Evolutionary conservation across 2,113 vertebrate genomes (phyloP).

Genomic region (Ageneiosus marmoratus): DNA sequence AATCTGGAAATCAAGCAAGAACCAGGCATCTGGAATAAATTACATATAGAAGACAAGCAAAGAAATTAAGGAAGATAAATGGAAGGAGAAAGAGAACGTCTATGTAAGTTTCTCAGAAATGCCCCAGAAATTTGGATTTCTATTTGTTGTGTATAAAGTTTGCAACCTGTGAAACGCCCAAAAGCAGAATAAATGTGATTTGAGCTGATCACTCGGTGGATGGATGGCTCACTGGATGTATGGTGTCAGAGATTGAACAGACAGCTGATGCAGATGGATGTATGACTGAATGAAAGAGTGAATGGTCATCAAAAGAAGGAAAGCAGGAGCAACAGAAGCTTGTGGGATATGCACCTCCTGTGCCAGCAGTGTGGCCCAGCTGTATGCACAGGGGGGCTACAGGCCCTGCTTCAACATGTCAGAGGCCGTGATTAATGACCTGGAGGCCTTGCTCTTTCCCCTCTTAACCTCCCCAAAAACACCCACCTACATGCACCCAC

Average conservation of each 20-base stretch:
- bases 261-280: constrained; percentile 42
- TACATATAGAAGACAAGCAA: constrained; percentile 32
- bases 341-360: constrained; percentile 63
- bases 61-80: constrained; percentile 37
- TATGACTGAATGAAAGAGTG: constrained; percentile 31
- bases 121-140: constrained; percentile 13
- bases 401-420: constrained; percentile 72
- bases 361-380: constrained; percentile 70
- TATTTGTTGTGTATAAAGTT: not conserved
- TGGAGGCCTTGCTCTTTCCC: constrained; percentile 64
- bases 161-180: not conserved
- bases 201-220: constrained; percentile 22
- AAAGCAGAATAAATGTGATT: constrained; percentile 17
- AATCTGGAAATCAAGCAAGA: constrained; percentile 32
- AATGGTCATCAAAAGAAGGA: constrained; percentile 27
- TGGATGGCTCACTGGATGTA: constrained; percentile 30
- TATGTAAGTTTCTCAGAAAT: constrained; percentile 17
- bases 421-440: constrained; percentile 73
- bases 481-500: constrained; percentile 56
- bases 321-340: constrained; percentile 42
- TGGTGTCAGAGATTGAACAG: constrained; percentile 35
- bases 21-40: constrained; percentile 45
- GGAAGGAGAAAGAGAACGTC: constrained; percentile 5
- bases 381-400: constrained; percentile 69
- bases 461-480: constrained; percentile 58